Evolutionary conservation across 2,113 vertebrate species (phyloP).

Genomic region (Hemiscyllium ocellatum): DNA sequence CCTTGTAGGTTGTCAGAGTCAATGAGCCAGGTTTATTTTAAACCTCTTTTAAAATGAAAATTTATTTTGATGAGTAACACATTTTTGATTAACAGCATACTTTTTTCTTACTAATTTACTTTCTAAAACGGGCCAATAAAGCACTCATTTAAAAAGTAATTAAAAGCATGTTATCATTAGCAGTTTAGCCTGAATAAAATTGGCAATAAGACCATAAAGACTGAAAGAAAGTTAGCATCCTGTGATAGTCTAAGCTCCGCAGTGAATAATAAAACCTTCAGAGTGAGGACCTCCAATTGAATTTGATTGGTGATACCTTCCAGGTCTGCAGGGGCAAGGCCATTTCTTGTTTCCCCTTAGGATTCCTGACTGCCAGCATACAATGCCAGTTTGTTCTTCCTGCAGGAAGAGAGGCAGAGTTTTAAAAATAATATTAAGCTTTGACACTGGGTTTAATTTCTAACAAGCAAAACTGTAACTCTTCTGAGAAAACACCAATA

Average conservation of each 20-base stretch:
- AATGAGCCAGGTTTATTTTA: slow-evolving; percentile 81
- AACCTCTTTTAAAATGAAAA: slow-evolving; percentile 78
- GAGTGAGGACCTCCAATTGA: slow-evolving; percentile 47
- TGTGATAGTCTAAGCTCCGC: slow-evolving; percentile 54
- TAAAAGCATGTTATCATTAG: slow-evolving; percentile 88
- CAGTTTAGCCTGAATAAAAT: slow-evolving; percentile 90
- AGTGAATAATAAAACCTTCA: slow-evolving; percentile 33
- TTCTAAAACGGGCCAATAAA: slow-evolving; percentile 74
- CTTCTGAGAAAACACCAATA: slow-evolving; percentile 56
- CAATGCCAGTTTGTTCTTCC: slow-evolving; percentile 65
- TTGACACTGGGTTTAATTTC: slow-evolving; percentile 67
- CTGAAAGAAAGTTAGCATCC: slow-evolving; percentile 72
- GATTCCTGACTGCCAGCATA: slow-evolving; percentile 54
- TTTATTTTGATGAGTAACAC: slow-evolving; percentile 79
- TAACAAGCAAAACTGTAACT: slow-evolving; percentile 62
- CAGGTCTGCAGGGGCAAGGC: slow-evolving; percentile 52
- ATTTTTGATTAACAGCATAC: slow-evolving; percentile 70
- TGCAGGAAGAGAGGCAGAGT: slow-evolving; percentile 51
- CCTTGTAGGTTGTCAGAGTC: slow-evolving; percentile 78
- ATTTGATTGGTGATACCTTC: slow-evolving; percentile 53
- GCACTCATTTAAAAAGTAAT: slow-evolving; percentile 82
- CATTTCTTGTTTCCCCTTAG: slow-evolving; percentile 57
- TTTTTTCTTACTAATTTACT: slow-evolving; percentile 73
- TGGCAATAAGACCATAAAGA: slow-evolving; percentile 77
- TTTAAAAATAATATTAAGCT: slow-evolving; percentile 61